Base-by-base conservation (phyloP, 1,140 invertebrate species). In the Oppia nitens region DNA sequence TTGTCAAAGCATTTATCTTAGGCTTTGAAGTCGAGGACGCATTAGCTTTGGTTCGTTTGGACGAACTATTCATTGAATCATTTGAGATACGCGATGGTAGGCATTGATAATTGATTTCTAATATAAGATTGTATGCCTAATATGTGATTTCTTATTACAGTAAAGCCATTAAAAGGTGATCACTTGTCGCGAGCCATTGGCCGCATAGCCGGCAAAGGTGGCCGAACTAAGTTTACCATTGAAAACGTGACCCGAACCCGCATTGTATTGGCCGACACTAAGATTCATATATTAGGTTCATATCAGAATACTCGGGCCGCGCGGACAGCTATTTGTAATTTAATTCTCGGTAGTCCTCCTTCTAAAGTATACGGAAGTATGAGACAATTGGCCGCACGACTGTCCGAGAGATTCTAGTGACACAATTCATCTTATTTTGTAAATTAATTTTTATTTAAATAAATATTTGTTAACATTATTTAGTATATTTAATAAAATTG, bases 191-290 rank as follows among this genome's bases (percentile, higher is more conserved):
- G 95, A 72, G 94, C 94, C 0, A 90, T 99, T 66, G 95, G 95
- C 23, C 78, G 95, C 65, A 76, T 99, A 48, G 95, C 95, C 17
- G 96, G 96, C 0, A 97, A 98, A 76, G 87, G 90, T 60, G 96
- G 95, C 23, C 80, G 88, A 61, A 98, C 92, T 2, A 98, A 96
- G 70, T 97, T 89, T 67, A 96, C 93, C 2, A 98, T 99, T 68
- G 95, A 99, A 76, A 99, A 99, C 75, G 89, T 88, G 0, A 98
- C 95, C 11, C 98, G 96, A 75, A 98, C 94, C 0, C 82, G 96
- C 72, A 97, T 99, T 67, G 89, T 99, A 23, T 72, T 99, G 55
- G 94, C 94, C 47, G 93, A 98, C 68, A 81, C 73, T 28, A 96
- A 95, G 79, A 87, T 99, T 63, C 94, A 99, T 71, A 89, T 98